Conservation (phyloP, 2,888 invertebrate species). For the Drosophila trichaetosa region DNA sequence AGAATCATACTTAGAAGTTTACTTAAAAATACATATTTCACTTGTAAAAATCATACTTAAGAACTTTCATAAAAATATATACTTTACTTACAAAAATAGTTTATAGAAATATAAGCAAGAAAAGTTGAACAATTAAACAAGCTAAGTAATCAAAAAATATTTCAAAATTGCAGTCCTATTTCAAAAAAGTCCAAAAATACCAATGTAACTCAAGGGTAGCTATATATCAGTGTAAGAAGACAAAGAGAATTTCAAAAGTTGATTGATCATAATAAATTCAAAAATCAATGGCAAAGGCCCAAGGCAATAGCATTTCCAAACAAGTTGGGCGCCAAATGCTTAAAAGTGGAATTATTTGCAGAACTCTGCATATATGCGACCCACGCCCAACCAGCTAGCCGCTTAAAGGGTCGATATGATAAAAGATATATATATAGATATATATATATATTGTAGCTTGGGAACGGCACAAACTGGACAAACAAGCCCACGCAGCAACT, state of each 20-base stretch:
- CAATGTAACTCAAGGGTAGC: background rate
- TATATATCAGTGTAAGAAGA: background rate
- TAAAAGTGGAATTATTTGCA: constrained; percentile 1
- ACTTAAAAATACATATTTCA: background rate
- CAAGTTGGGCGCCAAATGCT: constrained; percentile 19
- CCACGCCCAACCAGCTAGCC: constrained; percentile 38
- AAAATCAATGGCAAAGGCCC: no score
- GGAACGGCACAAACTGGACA: constrained; percentile 26
- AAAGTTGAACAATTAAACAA: background rate
- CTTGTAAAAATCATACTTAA: background rate
- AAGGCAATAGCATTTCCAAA: background rate
- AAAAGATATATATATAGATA: constrained; percentile 1
- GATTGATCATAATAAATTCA: background rate
- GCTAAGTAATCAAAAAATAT: background rate
- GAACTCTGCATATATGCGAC: background rate
- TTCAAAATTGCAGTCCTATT: background rate
- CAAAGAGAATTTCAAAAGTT: background rate
- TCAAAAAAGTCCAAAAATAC: background rate
- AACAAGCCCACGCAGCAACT: constrained; percentile 44
- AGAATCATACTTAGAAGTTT: background rate
- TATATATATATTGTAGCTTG: background rate
- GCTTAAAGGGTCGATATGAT: constrained; percentile 32
- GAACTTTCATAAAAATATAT: background rate
- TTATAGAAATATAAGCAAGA: background rate
- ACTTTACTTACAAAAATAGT: background rate